A percentile compares a stretch with the other conserved stretches of the same genome.
phyloP scores from a whole-genome alignment of 2,113 vertebrate species.

The Hystrix cristata region DNA sequence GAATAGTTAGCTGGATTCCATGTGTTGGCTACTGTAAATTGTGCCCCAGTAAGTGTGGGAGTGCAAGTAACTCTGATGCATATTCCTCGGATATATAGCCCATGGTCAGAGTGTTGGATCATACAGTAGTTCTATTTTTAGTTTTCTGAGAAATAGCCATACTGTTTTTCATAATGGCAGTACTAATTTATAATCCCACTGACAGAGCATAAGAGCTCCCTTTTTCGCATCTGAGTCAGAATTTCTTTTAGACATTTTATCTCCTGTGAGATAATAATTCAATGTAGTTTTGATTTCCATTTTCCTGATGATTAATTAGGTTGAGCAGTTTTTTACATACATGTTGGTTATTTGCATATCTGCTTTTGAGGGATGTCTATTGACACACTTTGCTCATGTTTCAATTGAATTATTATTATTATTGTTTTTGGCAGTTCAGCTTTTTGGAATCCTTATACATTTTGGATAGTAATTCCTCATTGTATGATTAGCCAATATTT shows the following conservation, averaged over 20 bases:
- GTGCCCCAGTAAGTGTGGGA: background rate
- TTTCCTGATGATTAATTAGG: background rate
- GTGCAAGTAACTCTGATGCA: background rate
- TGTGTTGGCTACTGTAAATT: background rate
- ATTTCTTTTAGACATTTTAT: background rate
- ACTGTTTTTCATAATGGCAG: background rate
- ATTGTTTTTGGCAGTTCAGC: background rate
- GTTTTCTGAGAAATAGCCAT: background rate
- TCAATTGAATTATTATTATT: no score
- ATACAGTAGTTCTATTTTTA: background rate
- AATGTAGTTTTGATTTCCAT: background rate
- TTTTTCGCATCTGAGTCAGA: background rate
- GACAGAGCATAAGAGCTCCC: background rate
- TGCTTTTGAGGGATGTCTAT: background rate
- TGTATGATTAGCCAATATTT: background rate
- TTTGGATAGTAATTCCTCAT: background rate
- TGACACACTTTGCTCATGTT: background rate
- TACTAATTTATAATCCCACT: background rate
- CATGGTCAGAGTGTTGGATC: background rate
- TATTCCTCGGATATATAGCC: background rate
- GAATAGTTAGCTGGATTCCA: background rate
- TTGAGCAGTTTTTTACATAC: background rate
- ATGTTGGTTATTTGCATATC: background rate
- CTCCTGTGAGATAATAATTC: background rate
- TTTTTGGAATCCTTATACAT: background rate